Conservation (phyloP, 2,797 vertebrate species). For the Fratercula arctica region DNA sequence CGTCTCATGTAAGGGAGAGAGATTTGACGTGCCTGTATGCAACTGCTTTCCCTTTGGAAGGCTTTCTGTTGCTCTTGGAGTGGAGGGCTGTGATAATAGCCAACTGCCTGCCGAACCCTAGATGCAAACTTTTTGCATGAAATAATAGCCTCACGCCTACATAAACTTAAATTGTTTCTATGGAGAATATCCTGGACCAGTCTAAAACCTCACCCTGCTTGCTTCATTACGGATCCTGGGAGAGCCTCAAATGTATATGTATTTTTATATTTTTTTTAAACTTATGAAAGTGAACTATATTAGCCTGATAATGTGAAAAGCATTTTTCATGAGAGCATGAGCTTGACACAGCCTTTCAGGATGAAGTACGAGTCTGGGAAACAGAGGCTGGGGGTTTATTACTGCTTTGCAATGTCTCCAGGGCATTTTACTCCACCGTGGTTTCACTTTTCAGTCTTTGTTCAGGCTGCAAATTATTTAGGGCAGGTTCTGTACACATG, state of each 20-base stretch:
- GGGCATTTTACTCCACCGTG: background rate
- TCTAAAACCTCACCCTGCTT: constrained; percentile 2
- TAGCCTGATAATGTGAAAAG: background rate
- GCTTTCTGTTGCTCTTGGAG: constrained; percentile 57
- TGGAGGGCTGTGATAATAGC: background rate
- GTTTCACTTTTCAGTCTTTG: background rate
- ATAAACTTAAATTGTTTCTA: constrained; percentile 17
- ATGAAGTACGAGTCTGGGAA: background rate
- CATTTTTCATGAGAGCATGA: background rate
- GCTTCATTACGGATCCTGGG: background rate
- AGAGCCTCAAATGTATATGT: background rate
- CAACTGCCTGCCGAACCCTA: constrained; percentile 26
- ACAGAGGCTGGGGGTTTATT: background rate
- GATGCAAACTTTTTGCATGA: constrained; percentile 50
- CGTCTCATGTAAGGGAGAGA: background rate
- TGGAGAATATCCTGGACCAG: constrained; percentile 35
- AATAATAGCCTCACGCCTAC: constrained; percentile 64
- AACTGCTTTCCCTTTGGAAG: constrained; percentile 6
- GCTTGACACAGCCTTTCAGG: background rate
- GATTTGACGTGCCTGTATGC: background rate
- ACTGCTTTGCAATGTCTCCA: background rate
- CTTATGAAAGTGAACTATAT: background rate
- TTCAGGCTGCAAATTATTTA: background rate
- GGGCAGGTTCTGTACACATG: background rate
- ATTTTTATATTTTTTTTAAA: background rate